Base-by-base conservation (phyloP, 2,888 invertebrate species). In the Spisula solida region DNA sequence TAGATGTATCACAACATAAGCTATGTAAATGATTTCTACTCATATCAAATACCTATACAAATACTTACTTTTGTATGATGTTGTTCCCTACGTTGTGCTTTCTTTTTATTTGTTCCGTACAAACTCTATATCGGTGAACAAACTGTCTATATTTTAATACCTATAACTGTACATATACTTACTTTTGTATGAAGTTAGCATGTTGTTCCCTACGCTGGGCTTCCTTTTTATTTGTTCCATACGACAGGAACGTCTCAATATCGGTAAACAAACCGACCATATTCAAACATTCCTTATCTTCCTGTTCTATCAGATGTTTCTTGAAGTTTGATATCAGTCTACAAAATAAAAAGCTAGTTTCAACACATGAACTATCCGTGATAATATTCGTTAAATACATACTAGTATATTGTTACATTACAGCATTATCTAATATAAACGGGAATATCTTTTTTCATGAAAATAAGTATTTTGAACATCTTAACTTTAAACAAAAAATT, bases 291-390 rank as follows among this genome's bases (percentile, higher is more conserved):
- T 96, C 96, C 80, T 95, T 95, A 10, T 94, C 94, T 82, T 95
- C 93, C 8, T 93, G 90, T 34, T 96, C 96, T 14, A 92, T 87
- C 41, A 96, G 87, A 90, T 94, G 95, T 93, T 96, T 96, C 93
- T 95, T 96, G 91, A 96, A 96, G 93, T 96, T 94, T 25, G 94
- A 91, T 92, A 96, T 95, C 60, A 96, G 92, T 51, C 96, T 96
- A 93, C 12, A 88, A 82, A 0, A 31, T n/a, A 70, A 70, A 66
- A 25, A 1, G n/a, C 25, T 6, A 66, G 20, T 66, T 60, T 60
- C 60, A 60, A 60, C 18, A 20, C 2, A 60, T n/a, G 4, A 41
- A 41, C 51, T 10, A 16, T 16, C 51, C 4, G 12, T 47, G 47
- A 12, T 5, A 47, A 47, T 8, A 47, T 47, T 47, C 5, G 47